A percentile compares a stretch with the other conserved stretches of the same genome.
These are phyloP conservation scores for Caiman crocodilus DNA, from an alignment of 2,797 vertebrate species.

Conservation along the genomic window DNA sequence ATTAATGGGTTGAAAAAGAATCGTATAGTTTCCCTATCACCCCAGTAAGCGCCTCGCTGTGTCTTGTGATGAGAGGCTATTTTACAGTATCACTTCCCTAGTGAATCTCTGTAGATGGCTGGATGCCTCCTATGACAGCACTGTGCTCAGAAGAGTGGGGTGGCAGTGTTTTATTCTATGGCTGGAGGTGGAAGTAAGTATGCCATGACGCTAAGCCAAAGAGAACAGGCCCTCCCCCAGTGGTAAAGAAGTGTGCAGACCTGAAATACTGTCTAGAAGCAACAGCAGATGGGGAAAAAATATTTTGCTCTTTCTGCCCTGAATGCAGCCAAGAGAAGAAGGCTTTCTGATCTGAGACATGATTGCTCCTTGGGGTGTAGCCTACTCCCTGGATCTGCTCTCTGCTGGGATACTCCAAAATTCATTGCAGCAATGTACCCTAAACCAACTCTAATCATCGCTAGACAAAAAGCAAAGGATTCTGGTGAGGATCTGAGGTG, in stretches of 20 bases:
- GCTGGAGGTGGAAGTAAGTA: conserved; percentile 9
- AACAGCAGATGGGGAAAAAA: conserved; percentile 36
- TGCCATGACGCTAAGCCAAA: background rate
- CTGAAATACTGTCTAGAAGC: conserved; percentile 53
- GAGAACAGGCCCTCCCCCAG: conserved; percentile 35
- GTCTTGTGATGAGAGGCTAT: conserved; percentile 64
- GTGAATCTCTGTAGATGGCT: conserved; percentile 62
- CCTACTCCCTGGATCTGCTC: background rate
- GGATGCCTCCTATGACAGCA: conserved; percentile 52
- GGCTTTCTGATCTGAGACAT: background rate
- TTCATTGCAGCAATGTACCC: background rate
- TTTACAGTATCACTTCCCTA: conserved; percentile 66
- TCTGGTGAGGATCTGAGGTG: background rate
- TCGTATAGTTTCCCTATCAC: conserved; percentile 69
- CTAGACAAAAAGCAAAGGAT: background rate
- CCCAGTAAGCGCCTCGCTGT: conserved; percentile 68
- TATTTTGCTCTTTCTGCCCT: background rate
- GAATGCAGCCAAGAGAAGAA: background rate
- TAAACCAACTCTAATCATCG: background rate
- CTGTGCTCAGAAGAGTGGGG: background rate
- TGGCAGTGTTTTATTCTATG: conserved; percentile 37
- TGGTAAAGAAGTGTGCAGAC: conserved; percentile 30
- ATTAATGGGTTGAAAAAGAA: conserved; percentile 73
- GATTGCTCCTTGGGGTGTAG: background rate
- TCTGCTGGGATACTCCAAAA: background rate